Evolutionary conservation across 2,888 invertebrate species (phyloP).

Genomic region (Melinaea marsaeus): DNA sequence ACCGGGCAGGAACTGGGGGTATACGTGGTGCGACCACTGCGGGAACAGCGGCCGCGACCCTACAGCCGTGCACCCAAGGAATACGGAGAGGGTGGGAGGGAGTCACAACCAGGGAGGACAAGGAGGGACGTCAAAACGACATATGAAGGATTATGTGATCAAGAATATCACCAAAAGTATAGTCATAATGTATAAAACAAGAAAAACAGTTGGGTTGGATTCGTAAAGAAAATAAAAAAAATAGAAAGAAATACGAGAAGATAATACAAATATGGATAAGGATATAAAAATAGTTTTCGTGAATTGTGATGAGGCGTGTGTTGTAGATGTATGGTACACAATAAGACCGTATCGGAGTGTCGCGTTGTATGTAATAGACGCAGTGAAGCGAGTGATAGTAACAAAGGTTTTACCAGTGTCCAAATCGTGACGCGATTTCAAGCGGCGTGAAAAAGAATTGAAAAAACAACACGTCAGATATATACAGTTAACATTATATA

Average conservation of each 20-base stretch:
- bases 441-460: slow-evolving; percentile 75
- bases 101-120: slow-evolving; percentile 1
- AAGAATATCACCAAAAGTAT: background rate
- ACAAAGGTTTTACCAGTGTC: slow-evolving; percentile 74
- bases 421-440: slow-evolving; percentile 74
- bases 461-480: slow-evolving; percentile 75
- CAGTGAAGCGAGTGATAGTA: slow-evolving; percentile 57
- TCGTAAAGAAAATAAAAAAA: no score
- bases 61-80: slow-evolving; percentile 16
- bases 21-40: slow-evolving; percentile 96
- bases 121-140: no score
- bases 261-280: background rate
- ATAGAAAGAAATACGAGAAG: background rate
- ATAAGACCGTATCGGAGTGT: slow-evolving; percentile 29
- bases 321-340: slow-evolving; percentile 10
- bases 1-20: slow-evolving; percentile 95
- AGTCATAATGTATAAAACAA: background rate
- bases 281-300: background rate
- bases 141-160: no score
- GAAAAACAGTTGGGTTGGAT: background rate
- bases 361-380: slow-evolving; percentile 34
- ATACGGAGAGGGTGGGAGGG: slow-evolving; percentile 8
- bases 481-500: slow-evolving; percentile 21
- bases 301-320: slow-evolving; percentile 6
- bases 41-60: slow-evolving; percentile 92